Percentiles rank a stretch among this genome's conserved stretches.
Evolutionary conservation across 1,140 invertebrate species (phyloP).

Genomic region (Lanistes nyassanus): DNA sequence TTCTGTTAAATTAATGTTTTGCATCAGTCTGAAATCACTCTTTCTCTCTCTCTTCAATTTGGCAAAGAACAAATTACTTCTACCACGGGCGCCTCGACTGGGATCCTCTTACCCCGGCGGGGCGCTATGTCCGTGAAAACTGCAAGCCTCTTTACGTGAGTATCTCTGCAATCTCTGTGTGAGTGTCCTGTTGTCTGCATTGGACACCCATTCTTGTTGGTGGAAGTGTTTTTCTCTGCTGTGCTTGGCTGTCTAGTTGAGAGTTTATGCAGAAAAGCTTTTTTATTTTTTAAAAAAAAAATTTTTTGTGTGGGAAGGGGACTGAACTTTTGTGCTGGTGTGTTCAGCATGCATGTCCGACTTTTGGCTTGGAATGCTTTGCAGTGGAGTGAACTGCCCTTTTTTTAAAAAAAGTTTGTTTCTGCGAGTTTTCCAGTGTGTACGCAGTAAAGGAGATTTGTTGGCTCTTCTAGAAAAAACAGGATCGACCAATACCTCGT

Average conservation of each 20-base stretch:
- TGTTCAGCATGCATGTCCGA: constrained; percentile 24
- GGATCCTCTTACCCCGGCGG: constrained; percentile 63
- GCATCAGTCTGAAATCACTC: not conserved
- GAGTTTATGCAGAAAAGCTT: too few relatives aligned
- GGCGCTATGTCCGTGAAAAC: constrained; percentile 76
- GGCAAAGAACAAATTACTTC: constrained; percentile 81
- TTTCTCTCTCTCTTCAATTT: constrained; percentile 18
- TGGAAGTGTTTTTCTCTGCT: too few relatives aligned
- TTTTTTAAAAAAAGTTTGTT: not conserved
- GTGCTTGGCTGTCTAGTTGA: too few relatives aligned
- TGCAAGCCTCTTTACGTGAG: constrained; percentile 95
- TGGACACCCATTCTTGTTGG: too few relatives aligned
- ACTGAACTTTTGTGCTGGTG: not conserved
- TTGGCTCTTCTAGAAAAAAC: too few relatives aligned
- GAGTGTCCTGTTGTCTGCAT: not conserved
- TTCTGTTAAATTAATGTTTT: constrained; percentile 10
- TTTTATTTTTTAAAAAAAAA: too few relatives aligned
- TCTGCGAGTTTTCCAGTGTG: not conserved
- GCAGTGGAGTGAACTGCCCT: constrained; percentile 8
- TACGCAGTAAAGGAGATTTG: too few relatives aligned
- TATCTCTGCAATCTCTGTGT: constrained; percentile 50
- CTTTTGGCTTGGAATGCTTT: constrained; percentile 26
- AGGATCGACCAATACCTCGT: too few relatives aligned
- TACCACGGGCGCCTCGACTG: constrained; percentile 67
- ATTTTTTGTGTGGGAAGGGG: too few relatives aligned